Conservation (phyloP, 1,140 invertebrate species). For the Drosophila paulistorum region DNA sequence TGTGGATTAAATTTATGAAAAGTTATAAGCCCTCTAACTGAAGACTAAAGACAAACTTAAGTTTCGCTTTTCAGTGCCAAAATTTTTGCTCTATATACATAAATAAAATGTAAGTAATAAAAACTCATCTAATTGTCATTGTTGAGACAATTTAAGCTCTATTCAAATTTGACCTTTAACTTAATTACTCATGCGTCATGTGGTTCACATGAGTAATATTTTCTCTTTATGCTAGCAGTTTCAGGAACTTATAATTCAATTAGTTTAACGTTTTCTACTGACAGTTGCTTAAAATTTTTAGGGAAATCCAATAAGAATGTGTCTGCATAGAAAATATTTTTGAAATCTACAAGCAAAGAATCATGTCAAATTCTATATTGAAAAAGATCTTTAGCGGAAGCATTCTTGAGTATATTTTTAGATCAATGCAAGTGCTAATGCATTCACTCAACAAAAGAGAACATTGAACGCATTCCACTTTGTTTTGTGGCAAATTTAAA, state of each 20-base stretch:
- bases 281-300: constrained; percentile 6
- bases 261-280: neutral
- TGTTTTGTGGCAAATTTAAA: constrained; percentile 44
- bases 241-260: neutral
- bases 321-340: neutral
- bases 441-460: constrained; percentile 33
- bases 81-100: too few relatives aligned
- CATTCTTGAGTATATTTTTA: constrained; percentile 55
- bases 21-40: too few relatives aligned
- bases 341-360: constrained; percentile 1
- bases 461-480: constrained; percentile 66
- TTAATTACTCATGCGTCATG: constrained; percentile 34
- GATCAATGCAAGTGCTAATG: constrained; percentile 22
- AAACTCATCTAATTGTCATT: too few relatives aligned
- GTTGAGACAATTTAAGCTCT: constrained; percentile 7
- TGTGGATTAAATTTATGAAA: too few relatives aligned
- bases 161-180: constrained; percentile 24
- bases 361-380: constrained; percentile 18
- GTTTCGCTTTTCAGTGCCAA: too few relatives aligned
- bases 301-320: neutral
- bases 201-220: constrained; percentile 51
- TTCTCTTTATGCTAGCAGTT: neutral
- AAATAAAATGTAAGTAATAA: too few relatives aligned
- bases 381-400: constrained; percentile 48
- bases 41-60: too few relatives aligned